phyloP scores from a whole-genome alignment of 2,888 invertebrate genomes.

The Meloe dianella region DNA sequence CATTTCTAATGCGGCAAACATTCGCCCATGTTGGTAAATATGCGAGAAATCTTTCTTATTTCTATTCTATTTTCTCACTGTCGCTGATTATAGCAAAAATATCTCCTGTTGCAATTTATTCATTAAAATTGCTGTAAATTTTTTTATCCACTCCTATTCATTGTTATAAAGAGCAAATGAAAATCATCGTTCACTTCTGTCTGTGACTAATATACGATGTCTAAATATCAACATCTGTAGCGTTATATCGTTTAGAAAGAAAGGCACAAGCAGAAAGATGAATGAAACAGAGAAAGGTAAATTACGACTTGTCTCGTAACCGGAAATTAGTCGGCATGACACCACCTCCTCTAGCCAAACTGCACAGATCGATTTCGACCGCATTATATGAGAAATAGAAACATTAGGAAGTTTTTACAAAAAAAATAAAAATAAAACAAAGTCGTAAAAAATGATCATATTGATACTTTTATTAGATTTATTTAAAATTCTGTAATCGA shows the following conservation, averaged over 20 bases:
- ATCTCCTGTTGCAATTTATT: not conserved
- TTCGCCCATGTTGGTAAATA: constrained; percentile 15
- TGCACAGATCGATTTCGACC: not conserved
- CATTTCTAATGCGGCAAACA: constrained; percentile 39
- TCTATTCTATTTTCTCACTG: not conserved
- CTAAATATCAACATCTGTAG: constrained; percentile 24
- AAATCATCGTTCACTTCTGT: constrained; percentile 15
- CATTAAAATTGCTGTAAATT: not conserved
- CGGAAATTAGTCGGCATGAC: constrained; percentile 55
- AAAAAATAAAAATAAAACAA: not conserved
- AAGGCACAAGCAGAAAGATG: constrained; percentile 49
- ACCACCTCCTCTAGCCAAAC: no score
- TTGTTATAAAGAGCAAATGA: constrained; percentile 4
- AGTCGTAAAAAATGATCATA: constrained; percentile 31
- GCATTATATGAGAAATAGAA: not conserved
- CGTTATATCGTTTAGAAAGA: constrained; percentile 16
- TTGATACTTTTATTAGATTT: constrained; percentile 32
- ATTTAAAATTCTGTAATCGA: constrained; percentile 42
- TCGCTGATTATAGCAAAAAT: not conserved
- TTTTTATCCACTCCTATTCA: not conserved
- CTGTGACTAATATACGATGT: constrained; percentile 4
- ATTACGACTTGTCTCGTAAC: constrained; percentile 52
- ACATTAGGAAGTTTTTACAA: not conserved
- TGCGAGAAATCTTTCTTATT: not conserved
- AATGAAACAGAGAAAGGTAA: constrained; percentile 53